Percentiles rank a stretch among this genome's conserved stretches.
Evolutionary conservation across 2,113 vertebrate species (phyloP).

Genomic region (Henicopernis longicauda): DNA sequence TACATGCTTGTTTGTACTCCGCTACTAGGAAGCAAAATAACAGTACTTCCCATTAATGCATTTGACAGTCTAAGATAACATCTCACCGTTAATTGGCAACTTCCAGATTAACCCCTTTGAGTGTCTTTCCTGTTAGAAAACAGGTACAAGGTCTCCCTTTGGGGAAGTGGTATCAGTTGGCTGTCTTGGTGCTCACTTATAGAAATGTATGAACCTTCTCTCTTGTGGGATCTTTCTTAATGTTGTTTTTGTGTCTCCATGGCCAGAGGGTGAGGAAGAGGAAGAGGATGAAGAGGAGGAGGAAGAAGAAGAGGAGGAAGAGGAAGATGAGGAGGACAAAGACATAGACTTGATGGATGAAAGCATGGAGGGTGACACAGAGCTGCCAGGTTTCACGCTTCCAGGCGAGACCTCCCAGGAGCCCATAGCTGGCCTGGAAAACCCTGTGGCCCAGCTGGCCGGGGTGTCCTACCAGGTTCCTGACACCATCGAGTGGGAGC

Average conservation of each 20-base stretch:
- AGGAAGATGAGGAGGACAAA: constrained; percentile 86
- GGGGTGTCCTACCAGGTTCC: constrained; percentile 80
- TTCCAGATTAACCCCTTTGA: not conserved
- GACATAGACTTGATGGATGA: constrained; percentile 81
- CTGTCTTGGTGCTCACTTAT: not conserved
- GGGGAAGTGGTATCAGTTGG: not conserved
- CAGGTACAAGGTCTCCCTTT: not conserved
- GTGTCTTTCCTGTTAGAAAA: not conserved
- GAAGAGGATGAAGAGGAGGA: constrained; percentile 86
- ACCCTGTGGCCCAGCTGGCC: constrained; percentile 58
- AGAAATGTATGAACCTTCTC: not conserved
- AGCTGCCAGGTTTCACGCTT: constrained; percentile 73
- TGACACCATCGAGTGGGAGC: constrained; percentile 88
- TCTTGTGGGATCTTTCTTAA: not conserved
- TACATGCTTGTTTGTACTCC: not conserved
- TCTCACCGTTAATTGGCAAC: not conserved
- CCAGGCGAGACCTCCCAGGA: constrained; percentile 82
- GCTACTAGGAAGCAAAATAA: not conserved
- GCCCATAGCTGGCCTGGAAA: constrained; percentile 57
- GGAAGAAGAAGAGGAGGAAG: constrained; percentile 81
- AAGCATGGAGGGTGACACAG: constrained; percentile 81
- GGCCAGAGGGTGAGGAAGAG: constrained; percentile 76
- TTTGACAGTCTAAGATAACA: not conserved
- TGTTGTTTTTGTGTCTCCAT: not conserved
- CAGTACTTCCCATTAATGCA: not conserved